Evolutionary conservation across 2,113 vertebrate species (phyloP).

Genomic region (Agapornis roseicollis): DNA sequence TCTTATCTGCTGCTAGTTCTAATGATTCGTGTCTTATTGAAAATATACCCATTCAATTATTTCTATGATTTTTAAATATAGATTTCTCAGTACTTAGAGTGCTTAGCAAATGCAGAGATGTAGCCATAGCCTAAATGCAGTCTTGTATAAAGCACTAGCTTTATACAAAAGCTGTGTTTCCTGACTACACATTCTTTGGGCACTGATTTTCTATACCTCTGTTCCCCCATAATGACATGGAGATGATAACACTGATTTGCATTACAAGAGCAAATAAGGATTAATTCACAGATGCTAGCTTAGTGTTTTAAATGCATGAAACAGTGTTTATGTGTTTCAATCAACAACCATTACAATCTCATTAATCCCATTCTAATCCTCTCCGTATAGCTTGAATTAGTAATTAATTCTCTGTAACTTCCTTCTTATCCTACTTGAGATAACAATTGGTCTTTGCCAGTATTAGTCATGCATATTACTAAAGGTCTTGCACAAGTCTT

Average conservation of each 20-base stretch:
- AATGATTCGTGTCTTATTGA: background rate
- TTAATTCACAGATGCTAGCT: slow-evolving; percentile 20
- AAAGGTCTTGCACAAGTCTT: background rate
- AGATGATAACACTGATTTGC: background rate
- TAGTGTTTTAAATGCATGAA: background rate
- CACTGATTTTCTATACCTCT: background rate
- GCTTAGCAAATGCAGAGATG: background rate
- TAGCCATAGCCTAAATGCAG: background rate
- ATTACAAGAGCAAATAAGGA: background rate
- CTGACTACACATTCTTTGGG: background rate
- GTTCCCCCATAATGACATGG: background rate
- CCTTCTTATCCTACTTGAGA: background rate
- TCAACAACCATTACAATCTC: background rate
- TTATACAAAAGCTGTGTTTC: background rate
- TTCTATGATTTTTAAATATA: background rate
- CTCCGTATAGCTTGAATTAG: background rate
- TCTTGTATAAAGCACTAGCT: background rate
- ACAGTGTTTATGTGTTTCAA: background rate
- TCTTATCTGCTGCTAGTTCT: background rate
- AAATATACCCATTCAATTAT: background rate
- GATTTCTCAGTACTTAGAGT: background rate
- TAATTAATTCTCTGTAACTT: slow-evolving; percentile 10
- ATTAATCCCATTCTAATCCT: slow-evolving; percentile 30
- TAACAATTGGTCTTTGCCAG: background rate
- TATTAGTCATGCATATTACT: slow-evolving; percentile 9